Conservation (phyloP, 2,113 vertebrate species). For the Vulpes lagopus region DNA sequence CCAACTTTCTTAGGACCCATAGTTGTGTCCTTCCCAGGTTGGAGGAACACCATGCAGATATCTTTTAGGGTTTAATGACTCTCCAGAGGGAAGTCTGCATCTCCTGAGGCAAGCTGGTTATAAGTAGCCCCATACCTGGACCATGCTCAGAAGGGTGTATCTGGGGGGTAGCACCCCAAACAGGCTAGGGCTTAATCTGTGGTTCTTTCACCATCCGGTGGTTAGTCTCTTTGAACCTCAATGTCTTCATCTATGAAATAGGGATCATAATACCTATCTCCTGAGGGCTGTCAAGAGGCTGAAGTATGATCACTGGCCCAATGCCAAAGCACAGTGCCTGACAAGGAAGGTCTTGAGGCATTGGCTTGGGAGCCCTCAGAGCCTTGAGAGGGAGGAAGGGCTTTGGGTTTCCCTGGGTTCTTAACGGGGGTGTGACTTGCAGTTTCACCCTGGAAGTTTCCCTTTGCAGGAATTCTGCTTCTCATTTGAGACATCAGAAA, state of each 20-base stretch:
- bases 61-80: not conserved
- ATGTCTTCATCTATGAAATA: not conserved
- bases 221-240: not conserved
- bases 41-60: not conserved
- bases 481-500: slow-evolving; percentile 35
- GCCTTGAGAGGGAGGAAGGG: not conserved
- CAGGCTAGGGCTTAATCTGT: not conserved
- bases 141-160: not conserved
- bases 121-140: not conserved
- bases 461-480: not conserved
- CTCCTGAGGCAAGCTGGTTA: not conserved
- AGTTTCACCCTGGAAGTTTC: slow-evolving; percentile 34
- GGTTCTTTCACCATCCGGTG: not conserved
- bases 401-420: slow-evolving; percentile 32
- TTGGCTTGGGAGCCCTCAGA: slow-evolving; percentile 15
- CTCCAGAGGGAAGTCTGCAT: not conserved
- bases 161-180: not conserved
- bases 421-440: slow-evolving; percentile 35
- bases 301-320: not conserved
- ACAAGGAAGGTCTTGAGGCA: not conserved
- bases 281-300: not conserved
- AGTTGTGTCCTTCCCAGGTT: not conserved
- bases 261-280: not conserved
- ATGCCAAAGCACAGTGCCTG: not conserved
- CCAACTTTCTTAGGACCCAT: not conserved